Evolutionary conservation across 2,797 vertebrate species (phyloP).

Genomic region (Geotrypetes seraphini): DNA sequence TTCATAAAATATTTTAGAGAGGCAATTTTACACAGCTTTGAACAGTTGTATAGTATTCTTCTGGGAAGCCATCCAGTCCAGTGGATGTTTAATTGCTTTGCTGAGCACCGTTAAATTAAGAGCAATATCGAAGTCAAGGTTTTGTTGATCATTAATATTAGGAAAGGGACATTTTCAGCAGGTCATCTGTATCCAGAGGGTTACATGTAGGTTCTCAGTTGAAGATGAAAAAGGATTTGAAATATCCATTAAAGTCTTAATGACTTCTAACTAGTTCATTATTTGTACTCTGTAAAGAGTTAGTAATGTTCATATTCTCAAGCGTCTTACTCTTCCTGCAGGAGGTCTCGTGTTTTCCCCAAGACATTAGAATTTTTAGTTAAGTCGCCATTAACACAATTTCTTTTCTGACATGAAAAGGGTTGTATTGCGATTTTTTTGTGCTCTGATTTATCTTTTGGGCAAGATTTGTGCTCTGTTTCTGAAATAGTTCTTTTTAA

Average conservation of each 20-base stretch:
- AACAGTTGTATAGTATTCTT: slow-evolving; percentile 1
- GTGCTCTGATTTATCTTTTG: not conserved
- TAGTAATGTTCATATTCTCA: slow-evolving; percentile 10
- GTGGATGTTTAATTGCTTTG: slow-evolving; percentile 12
- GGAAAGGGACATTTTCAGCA: slow-evolving; percentile 7
- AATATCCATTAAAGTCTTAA: slow-evolving; percentile 20
- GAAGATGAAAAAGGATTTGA: slow-evolving; percentile 11
- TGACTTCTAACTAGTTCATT: slow-evolving; percentile 18
- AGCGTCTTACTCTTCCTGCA: not conserved
- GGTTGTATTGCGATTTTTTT: not conserved
- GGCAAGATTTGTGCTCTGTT: not conserved
- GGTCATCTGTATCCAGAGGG: slow-evolving; percentile 1
- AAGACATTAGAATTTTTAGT: slow-evolving; percentile 11
- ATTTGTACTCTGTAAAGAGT: slow-evolving; percentile 14
- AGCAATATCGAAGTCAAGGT: slow-evolving; percentile 5
- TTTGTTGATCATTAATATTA: slow-evolving; percentile 18
- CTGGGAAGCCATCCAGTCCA: slow-evolving; percentile 1
- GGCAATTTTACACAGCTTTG: slow-evolving; percentile 1
- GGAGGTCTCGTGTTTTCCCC: not conserved
- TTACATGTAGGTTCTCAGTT: slow-evolving; percentile 4
- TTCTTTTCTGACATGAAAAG: not conserved
- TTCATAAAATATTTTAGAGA: not conserved
- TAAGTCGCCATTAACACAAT: slow-evolving; percentile 6
- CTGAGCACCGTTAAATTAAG: slow-evolving; percentile 9
- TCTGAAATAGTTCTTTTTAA: too few relatives aligned